Evolutionary conservation across 2,888 invertebrate species (phyloP), one percentile per base, ranked within the genome.

Genomic region (Leucophenga montana): DNA sequence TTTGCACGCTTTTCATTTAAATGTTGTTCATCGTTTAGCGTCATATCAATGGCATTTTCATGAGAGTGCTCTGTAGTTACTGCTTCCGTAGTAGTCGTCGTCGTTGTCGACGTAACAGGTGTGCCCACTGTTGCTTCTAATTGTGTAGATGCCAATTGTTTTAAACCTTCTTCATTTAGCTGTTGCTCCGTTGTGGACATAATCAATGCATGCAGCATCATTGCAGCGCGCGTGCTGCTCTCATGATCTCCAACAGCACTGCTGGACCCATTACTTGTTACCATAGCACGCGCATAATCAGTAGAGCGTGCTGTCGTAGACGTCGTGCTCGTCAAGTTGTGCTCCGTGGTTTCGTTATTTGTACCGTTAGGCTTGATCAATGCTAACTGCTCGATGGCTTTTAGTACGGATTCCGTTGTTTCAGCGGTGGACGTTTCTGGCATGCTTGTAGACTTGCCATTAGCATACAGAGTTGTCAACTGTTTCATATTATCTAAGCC

Each of bases 1-100:
- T 88, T 88, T 0, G 84, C 82, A 14, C 85, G 83, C 74, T 87
- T 87, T 39, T 85, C 86, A 64, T 6, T 39, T 57, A 39, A 53
- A 66, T 14, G 54, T 64, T 33, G 27, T 27, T 27, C 31, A 57
- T 68, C 69, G 50, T 61, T 57, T 20, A n/a, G n/a, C n/a, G 66
- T 62, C 66, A 75, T 77, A n/a, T 82, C 84, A 3, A 84, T 83
- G 66, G 65, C 73, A 27, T 84, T 84, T 53, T 81, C 82, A 27
- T 77, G 71, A 27, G 84, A 81, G 2, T 71, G 14, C 50, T 71
- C 8, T 69, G 66, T 5, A 74, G 72, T 53, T 72, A 70, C 18
- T 71, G 67, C 71, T 54, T 75, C 72, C 61, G n/a, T n/a, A n/a
- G n/a, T n/a, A 75, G 67, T 54, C 72, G 73, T 39, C 18, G 67